These are phyloP conservation scores for Lymantria monacha DNA, from an alignment of 2,888 invertebrate genomes.

Conservation along the genomic window DNA sequence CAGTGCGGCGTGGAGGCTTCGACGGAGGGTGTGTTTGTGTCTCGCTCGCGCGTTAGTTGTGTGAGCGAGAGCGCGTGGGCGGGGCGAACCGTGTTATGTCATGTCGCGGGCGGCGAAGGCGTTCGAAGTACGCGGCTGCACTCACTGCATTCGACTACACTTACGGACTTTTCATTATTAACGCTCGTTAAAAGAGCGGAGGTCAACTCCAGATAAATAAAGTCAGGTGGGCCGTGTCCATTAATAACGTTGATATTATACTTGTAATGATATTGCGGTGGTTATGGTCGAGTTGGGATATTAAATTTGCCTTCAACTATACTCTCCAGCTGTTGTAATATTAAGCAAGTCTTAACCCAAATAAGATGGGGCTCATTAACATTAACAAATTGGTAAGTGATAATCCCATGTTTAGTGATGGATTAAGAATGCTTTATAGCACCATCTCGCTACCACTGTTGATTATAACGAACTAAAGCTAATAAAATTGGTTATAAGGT, in stretches of 20 bases:
- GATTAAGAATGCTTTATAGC: no score
- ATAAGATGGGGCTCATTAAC: no score
- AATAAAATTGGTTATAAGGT: no score
- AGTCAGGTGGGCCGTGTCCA: conserved; percentile 30
- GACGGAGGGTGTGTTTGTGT: conserved; percentile 59
- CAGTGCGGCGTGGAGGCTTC: conserved; percentile 70
- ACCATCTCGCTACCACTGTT: no score
- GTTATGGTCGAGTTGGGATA: neutral
- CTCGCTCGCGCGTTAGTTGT: conserved; percentile 55
- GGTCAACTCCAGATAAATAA: conserved; percentile 51
- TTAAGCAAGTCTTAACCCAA: no score
- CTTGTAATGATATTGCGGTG: conserved; percentile 6
- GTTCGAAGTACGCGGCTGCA: conserved; percentile 42
- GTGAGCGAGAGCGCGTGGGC: conserved; percentile 71
- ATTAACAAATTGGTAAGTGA: no score
- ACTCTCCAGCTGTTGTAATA: no score
- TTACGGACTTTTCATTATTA: conserved; percentile 66
- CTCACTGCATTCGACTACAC: conserved; percentile 48
- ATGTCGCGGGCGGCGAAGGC: conserved; percentile 64
- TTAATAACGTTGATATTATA: conserved; percentile 5
- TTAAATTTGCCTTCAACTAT: neutral
- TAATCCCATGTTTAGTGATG: no score
- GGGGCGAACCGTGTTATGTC: conserved; percentile 71
- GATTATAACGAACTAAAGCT: no score
- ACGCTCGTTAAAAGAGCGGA: conserved; percentile 49